A percentile compares a stretch with the other conserved stretches of the same genome.
Evolutionary conservation across 2,888 invertebrate genomes (phyloP).

Genomic region (Latheticus oryzae): DNA sequence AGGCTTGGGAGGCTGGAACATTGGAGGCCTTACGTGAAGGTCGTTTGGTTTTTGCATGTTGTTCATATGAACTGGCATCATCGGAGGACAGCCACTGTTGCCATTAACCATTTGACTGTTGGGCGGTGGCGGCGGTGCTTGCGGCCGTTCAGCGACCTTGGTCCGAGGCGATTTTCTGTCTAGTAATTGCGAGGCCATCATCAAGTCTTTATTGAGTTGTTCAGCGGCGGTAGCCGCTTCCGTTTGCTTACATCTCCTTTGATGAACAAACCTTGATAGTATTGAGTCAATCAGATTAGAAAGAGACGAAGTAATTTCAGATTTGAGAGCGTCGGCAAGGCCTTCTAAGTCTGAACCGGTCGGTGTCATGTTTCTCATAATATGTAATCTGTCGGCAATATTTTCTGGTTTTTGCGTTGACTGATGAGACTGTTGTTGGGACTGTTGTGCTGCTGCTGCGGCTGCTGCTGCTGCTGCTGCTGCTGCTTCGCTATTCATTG

Average conservation of each 20-base stretch:
- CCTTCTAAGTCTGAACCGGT: constrained; percentile 87
- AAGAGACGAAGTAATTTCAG: constrained; percentile 87
- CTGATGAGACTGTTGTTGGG: constrained; percentile 60
- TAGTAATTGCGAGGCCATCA: constrained; percentile 83
- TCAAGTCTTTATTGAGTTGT: constrained; percentile 85
- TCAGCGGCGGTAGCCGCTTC: constrained; percentile 86
- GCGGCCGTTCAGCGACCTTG: constrained; percentile 75
- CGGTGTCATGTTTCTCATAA: constrained; percentile 77
- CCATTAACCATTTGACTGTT: constrained; percentile 66
- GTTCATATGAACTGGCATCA: constrained; percentile 67
- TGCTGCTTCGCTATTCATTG: constrained; percentile 73
- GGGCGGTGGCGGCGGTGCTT: constrained; percentile 65
- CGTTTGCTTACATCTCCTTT: constrained; percentile 81
- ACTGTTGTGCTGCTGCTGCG: constrained; percentile 68
- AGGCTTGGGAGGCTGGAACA: constrained; percentile 89
- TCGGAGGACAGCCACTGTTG: constrained; percentile 68
- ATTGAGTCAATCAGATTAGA: constrained; percentile 89
- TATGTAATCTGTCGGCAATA: constrained; percentile 81
- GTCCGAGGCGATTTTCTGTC: constrained; percentile 87
- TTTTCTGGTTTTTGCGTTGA: constrained; percentile 71
- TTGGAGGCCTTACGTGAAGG: constrained; percentile 77
- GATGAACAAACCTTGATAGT: constrained; percentile 85
- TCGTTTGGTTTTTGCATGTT: constrained; percentile 63
- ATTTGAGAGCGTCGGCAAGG: constrained; percentile 90
- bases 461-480: constrained; percentile 70